Conservation (phyloP, 2,797 vertebrate genomes). For the Microchirus variegatus region DNA sequence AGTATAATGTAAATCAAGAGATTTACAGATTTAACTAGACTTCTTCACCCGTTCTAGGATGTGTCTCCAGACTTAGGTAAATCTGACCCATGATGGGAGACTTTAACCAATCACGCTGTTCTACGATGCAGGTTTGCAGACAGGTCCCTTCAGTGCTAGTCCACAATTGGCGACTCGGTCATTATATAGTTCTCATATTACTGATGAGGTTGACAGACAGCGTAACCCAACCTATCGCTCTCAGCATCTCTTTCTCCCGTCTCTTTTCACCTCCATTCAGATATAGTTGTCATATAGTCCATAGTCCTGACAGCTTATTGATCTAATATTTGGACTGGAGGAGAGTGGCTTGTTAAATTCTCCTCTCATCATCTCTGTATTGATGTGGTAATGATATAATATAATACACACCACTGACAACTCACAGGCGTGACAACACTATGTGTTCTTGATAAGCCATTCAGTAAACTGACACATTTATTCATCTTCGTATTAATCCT, state of each 20-base stretch:
- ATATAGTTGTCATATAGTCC: constrained; percentile 28
- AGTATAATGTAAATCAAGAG: no score
- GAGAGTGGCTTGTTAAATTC: constrained; percentile 26
- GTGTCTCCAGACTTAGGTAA: no score
- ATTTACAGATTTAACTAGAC: no score
- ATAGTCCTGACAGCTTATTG: constrained; percentile 34
- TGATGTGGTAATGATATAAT: constrained; percentile 23
- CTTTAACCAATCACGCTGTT: no score
- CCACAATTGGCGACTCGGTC: constrained; percentile 2
- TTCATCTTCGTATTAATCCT: no score
- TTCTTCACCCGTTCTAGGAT: no score
- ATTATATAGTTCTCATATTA: constrained; percentile 39
- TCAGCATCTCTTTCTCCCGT: constrained; percentile 24
- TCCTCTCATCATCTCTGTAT: constrained; percentile 33
- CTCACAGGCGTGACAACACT: constrained; percentile 14
- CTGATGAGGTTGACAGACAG: constrained; percentile 41
- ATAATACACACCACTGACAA: constrained; percentile 16
- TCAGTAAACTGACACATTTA: no score
- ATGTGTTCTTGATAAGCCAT: background rate
- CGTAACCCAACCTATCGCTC: constrained; percentile 19
- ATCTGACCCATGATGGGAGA: no score
- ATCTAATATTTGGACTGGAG: constrained; percentile 36
- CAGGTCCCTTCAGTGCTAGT: no score
- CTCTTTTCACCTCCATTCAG: constrained; percentile 21
- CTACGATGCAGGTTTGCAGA: no score